Conservation (phyloP, 2,888 invertebrate genomes). For the Aphidoletes aphidimyza region DNA sequence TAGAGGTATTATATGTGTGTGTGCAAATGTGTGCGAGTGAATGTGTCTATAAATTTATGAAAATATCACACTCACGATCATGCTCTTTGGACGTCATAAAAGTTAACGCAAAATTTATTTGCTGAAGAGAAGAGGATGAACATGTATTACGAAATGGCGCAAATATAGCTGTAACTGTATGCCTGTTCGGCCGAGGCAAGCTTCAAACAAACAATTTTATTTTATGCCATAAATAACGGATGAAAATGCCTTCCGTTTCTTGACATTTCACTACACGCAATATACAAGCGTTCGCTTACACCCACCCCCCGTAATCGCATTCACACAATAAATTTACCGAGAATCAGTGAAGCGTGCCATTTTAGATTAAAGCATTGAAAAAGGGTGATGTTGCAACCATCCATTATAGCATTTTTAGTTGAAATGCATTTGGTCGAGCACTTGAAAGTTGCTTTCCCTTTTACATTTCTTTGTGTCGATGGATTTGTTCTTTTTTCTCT, state of each 20-base stretch:
- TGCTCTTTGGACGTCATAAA: not conserved
- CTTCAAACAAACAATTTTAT: not conserved
- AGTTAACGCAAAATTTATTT: constrained; percentile 1
- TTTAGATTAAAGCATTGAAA: not conserved
- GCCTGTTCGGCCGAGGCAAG: not conserved
- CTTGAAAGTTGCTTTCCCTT: not conserved
- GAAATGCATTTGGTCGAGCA: too few species aligned
- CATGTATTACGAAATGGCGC: too few species aligned
- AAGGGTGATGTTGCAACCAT: too few species aligned
- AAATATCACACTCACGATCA: not conserved
- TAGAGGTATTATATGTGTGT: too few species aligned
- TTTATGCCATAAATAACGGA: constrained; percentile 11
- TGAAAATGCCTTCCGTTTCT: constrained; percentile 4
- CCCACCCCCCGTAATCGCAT: not conserved
- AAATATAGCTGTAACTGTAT: not conserved
- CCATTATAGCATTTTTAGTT: too few species aligned
- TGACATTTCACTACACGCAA: constrained; percentile 24
- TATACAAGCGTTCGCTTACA: not conserved
- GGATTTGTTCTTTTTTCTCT: too few species aligned
- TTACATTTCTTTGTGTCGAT: not conserved
- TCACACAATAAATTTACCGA: not conserved
- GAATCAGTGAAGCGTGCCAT: not conserved
- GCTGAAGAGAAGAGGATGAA: not conserved
- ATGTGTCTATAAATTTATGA: too few species aligned
- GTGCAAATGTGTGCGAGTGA: too few species aligned